Conservation (phyloP, 1,140 invertebrate genomes). For the Andrena cerasifolii region DNA sequence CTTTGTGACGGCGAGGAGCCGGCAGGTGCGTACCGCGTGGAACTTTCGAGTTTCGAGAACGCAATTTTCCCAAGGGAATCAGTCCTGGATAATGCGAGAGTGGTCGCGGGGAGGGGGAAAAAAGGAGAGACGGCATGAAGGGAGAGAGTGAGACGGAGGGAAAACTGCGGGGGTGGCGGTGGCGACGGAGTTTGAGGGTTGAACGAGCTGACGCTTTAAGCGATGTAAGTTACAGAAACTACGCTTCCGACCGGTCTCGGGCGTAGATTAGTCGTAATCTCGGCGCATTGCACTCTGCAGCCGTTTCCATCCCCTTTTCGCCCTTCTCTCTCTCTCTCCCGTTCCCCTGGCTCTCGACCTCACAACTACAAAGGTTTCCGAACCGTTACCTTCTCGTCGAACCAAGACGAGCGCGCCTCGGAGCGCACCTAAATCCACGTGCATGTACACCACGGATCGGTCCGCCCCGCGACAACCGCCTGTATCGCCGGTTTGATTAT, state of each 20-base stretch:
- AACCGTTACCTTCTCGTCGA: conserved; percentile 47
- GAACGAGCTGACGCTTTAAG: conserved; percentile 68
- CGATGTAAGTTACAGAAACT: conserved; percentile 69
- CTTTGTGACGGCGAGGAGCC: neutral
- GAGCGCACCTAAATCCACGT: conserved; percentile 36
- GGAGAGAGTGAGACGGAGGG: conserved; percentile 2
- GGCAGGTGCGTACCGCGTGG: conserved; percentile 31
- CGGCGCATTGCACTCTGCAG: conserved; percentile 64
- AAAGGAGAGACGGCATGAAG: neutral
- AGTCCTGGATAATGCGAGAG: conserved; percentile 55
- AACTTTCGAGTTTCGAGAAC: conserved; percentile 54
- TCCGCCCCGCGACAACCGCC: neutral
- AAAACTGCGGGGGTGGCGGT: conserved; percentile 31
- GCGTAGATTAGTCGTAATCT: conserved; percentile 72
- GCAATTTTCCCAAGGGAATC: conserved; percentile 65
- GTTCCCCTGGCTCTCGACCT: conserved; percentile 6
- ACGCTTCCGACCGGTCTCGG: conserved; percentile 63
- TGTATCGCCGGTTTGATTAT: conserved; percentile 67
- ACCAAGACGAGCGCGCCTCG: conserved; percentile 40
- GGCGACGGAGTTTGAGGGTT: conserved; percentile 59
- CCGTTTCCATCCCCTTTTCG: conserved; percentile 27
- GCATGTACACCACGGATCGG: neutral
- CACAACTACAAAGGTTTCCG: conserved; percentile 47
- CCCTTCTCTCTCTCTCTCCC: neutral
- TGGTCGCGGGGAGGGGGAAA: conserved; percentile 1